phyloP scores from a whole-genome alignment of 2,888 invertebrate species.

The Idaea dimidiata region DNA sequence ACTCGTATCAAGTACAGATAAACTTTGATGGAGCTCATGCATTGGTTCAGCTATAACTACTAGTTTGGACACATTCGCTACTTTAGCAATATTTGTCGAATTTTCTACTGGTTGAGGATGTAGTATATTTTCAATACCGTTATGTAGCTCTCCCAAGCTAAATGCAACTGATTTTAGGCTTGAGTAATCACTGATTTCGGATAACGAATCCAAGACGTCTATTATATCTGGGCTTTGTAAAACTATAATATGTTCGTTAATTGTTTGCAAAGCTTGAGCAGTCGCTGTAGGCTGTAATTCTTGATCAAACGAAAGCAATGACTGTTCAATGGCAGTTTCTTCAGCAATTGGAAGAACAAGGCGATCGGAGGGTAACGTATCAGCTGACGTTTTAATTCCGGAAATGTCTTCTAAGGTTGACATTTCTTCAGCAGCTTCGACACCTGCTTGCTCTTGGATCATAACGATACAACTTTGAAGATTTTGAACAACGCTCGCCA shows the following conservation, averaged over 20 bases:
- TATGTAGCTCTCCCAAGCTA: constrained; percentile 51
- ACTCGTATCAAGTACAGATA: constrained; percentile 57
- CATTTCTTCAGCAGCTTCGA: constrained; percentile 76
- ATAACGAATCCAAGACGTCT: constrained; percentile 59
- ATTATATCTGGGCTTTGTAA: constrained; percentile 60
- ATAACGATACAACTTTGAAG: constrained; percentile 69
- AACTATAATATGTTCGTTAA: constrained; percentile 58
- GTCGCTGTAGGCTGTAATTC: constrained; percentile 40
- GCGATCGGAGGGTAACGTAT: constrained; percentile 61
- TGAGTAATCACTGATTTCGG: constrained; percentile 60
- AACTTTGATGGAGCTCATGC: constrained; percentile 58
- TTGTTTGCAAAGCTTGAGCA: constrained; percentile 58
- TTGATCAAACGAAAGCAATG: constrained; percentile 34
- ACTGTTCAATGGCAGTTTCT: constrained; percentile 44
- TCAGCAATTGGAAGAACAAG: constrained; percentile 52
- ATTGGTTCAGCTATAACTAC: constrained; percentile 61
- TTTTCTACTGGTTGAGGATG: constrained; percentile 62
- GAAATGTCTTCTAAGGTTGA: constrained; percentile 82
- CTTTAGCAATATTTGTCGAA: constrained; percentile 42
- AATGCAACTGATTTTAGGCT: constrained; percentile 56
- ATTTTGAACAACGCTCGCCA: constrained; percentile 63
- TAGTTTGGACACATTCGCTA: constrained; percentile 48
- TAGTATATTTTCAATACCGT: constrained; percentile 57
- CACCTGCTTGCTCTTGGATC: constrained; percentile 66
- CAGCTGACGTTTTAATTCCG: constrained; percentile 78